phyloP scores from a whole-genome alignment of 2,113 vertebrate species.

The Morphnarchus princeps region DNA sequence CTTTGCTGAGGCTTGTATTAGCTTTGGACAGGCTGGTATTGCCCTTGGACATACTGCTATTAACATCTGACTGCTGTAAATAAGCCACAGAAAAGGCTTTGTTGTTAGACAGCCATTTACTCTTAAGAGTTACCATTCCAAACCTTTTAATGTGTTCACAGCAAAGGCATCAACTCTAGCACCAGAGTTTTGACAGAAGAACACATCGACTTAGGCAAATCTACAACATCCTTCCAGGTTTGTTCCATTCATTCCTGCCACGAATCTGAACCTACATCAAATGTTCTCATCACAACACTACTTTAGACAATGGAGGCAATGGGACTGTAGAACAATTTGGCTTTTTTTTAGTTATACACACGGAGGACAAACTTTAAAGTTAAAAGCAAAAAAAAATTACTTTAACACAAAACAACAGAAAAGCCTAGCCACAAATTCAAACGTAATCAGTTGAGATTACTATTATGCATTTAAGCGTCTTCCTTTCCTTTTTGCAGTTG shows the following conservation, averaged over 20 bases:
- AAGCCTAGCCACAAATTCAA: background rate
- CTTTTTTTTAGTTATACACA: background rate
- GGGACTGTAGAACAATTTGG: background rate
- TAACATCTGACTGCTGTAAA: slow-evolving; percentile 72
- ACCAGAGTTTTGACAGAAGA: background rate
- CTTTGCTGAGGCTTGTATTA: slow-evolving; percentile 71
- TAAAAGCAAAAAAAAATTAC: background rate
- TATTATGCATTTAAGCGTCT: background rate
- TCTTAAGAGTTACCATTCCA: background rate
- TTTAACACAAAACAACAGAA: background rate
- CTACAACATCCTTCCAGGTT: background rate
- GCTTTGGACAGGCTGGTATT: slow-evolving; percentile 60
- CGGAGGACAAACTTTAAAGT: background rate
- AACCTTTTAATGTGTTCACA: background rate
- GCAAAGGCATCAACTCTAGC: background rate
- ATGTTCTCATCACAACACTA: background rate
- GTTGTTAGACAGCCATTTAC: background rate
- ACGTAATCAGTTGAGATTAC: background rate
- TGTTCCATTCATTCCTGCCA: background rate
- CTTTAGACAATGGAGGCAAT: background rate
- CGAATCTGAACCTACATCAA: background rate
- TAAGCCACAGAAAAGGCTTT: slow-evolving; percentile 61
- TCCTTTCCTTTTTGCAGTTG: background rate
- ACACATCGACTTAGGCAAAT: rapidly evolving
- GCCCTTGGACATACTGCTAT: slow-evolving; percentile 68